Evolutionary conservation across 2,888 invertebrate genomes (phyloP).

Genomic region (Aquatica leii): DNA sequence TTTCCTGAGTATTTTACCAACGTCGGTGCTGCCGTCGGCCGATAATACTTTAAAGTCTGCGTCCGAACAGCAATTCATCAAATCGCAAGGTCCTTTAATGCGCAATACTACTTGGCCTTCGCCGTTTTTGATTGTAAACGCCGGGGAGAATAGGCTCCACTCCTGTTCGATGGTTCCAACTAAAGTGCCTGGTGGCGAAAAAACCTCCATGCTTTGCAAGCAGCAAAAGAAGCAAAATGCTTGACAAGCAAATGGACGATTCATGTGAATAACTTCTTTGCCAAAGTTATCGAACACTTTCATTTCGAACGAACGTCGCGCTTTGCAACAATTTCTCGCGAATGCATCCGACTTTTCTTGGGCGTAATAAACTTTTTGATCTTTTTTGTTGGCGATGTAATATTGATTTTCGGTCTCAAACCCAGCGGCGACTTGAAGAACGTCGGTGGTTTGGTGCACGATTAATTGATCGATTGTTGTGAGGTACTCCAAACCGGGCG

Average conservation of each 20-base stretch:
- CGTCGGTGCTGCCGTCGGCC: conserved; percentile 75
- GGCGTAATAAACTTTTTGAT: conserved; percentile 82
- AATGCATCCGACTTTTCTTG: conserved; percentile 86
- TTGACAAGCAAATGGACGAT: conserved; percentile 82
- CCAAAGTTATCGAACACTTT: conserved; percentile 82
- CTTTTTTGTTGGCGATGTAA: conserved; percentile 78
- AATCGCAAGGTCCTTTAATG: conserved; percentile 84
- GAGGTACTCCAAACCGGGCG: conserved; percentile 82
- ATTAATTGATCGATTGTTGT: conserved; percentile 78
- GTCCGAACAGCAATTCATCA: conserved; percentile 80
- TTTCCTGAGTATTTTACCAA: conserved; percentile 89
- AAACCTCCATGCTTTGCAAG: conserved; percentile 80
- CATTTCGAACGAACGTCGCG: conserved; percentile 85
- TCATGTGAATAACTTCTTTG: conserved; percentile 86
- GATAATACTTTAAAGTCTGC: conserved; percentile 84
- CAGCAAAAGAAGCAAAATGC: conserved; percentile 90
- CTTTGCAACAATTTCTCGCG: conserved; percentile 84
- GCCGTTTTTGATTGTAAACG: conserved; percentile 77
- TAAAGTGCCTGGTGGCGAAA: conserved; percentile 73
- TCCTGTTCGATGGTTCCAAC: conserved; percentile 78
- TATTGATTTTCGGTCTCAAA: conserved; percentile 92
- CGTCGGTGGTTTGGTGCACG: conserved; percentile 77
- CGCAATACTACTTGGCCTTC: conserved; percentile 76
- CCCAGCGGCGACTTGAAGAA: conserved; percentile 67
- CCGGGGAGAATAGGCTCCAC: conserved; percentile 78